Base-by-base conservation (phyloP, 2,888 invertebrate genomes). In the Drosophila borealis region DNA sequence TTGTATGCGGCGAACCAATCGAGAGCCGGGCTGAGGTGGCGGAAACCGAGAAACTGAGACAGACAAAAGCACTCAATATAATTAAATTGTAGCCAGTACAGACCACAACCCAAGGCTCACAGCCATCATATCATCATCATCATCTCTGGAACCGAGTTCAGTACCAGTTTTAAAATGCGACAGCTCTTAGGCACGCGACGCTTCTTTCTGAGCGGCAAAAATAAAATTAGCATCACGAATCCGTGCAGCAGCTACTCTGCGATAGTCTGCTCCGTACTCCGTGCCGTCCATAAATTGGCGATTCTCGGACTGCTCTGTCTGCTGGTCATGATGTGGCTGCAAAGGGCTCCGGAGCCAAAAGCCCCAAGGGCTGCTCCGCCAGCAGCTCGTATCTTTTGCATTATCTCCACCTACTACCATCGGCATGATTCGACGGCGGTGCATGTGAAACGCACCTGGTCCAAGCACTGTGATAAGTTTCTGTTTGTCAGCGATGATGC, bases 361-460 rank as follows among this genome's bases (percentile, higher is more conserved):
- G 17, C n/a, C 1, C 41, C 29, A 2, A 29, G 6, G 6, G 25
- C 44, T 41, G 41, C 65, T 6, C 6, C 51, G 3, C 25, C 49
- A 0, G 53, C 29, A 81, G 96, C 98, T 37, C 94, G 96, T 61
- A 95, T 99, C 76, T 93, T 99, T 2, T 99, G 99, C 91, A 98
- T 98, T 97, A 94, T 99, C 37, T 96, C 98, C 96, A 99, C 99
- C 0, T 96, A 95, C 65, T 70, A 39, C 3, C 34, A 17, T 42
- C 70, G 78, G 3, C 81, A 82, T 0, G 1, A 17, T 1, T 8
- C 36, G 8, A 0, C 3, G 5, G 98, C 98, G 0, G 94, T 94
- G 36, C 98, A 98, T 85, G 97, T 98, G 2, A 97, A 97, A 91
- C 96, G 96, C 1, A 98, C 98, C 0, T 98, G 98, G 98, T 98